Evolutionary conservation across 2,113 vertebrate species (phyloP), one percentile per base, ranked within the genome.

Genomic region (Theristicus caerulescens): DNA sequence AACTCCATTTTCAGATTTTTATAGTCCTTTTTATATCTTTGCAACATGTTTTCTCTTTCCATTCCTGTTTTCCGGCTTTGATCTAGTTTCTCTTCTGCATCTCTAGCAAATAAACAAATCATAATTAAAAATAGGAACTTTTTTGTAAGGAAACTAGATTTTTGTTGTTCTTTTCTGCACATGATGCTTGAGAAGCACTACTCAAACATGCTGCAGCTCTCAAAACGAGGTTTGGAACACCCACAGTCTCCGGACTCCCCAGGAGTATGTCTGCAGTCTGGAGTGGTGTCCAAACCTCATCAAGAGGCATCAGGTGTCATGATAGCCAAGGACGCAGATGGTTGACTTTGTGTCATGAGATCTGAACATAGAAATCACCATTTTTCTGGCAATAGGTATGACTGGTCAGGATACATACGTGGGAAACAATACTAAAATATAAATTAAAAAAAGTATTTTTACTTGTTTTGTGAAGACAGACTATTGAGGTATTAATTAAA

Each of bases 71-170:
- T 98, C 93, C 96, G 98, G 66, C 97, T 98, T 93, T 98, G 97
- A 36, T 98, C 97, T 49, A 99, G 98, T 90, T 98, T 98, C 88
- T 99, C 96, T 98, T 99, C 98, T 73, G 98, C 96, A 88, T 98
- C 97, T 97, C 99, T 99, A 94, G n/a, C 88, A 97, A 97, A 95
- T 59, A 94, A 93, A 84, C 7, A 90, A 91, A 90, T 21, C 10
- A 76, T 31, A 51, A 71, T 62, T 31, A 47, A 66, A 61, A 65
- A 16, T 1, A 40, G 10, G 31, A 82, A 61, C 4, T 12, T 42
- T 77, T 77, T 24, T 4, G 9, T 18, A 67, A 64, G 82, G 10
- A 72, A 86, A 77, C 11, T 11, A 62, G 5, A 34, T 78, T 74
- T 61, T 12, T 61, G 3, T 44, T 54, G 32, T 32, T 65, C 11